Percentiles rank a stretch among this genome's conserved stretches.
phyloP scores from a whole-genome alignment of 2,888 invertebrate species.

The Euplexia lucipara region DNA sequence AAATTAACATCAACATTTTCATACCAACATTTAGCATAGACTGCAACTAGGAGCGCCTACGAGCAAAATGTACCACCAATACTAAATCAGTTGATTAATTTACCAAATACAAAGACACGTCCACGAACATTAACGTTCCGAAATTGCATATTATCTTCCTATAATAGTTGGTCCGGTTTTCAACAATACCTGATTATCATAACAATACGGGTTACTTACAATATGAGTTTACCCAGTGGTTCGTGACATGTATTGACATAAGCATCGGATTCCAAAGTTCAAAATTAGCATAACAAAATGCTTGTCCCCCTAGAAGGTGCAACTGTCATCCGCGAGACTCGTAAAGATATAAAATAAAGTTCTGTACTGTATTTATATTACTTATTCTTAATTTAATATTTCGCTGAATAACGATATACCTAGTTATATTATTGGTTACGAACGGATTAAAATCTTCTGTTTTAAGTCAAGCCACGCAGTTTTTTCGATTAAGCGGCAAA shows the following conservation, averaged over 20 bases:
- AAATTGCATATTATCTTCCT: constrained; percentile 56
- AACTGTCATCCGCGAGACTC: constrained; percentile 23
- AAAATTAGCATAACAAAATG: constrained; percentile 67
- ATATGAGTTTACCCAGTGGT: constrained; percentile 60
- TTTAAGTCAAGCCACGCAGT: constrained; percentile 9
- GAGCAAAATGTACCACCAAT: not conserved
- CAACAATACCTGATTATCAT: constrained; percentile 71
- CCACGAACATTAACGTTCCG: constrained; percentile 51
- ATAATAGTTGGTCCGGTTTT: constrained; percentile 53
- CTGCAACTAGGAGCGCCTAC: not conserved
- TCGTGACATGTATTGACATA: constrained; percentile 66
- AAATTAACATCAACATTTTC: not conserved
- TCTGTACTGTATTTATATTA: constrained; percentile 13
- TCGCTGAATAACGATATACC: not conserved
- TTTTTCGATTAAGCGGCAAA: constrained; percentile 8
- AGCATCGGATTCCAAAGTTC: constrained; percentile 61
- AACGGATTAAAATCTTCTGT: constrained; percentile 7
- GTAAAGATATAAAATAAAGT: constrained; percentile 23
- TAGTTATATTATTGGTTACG: constrained; percentile 15
- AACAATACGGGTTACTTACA: constrained; percentile 66
- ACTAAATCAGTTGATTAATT: constrained; percentile 28
- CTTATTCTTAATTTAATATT: constrained; percentile 20
- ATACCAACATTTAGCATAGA: not conserved
- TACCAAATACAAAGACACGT: constrained; percentile 42
- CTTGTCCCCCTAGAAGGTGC: constrained; percentile 52